These are phyloP conservation scores for Chelidonichthys spinosus DNA, from an alignment of 2,797 vertebrate genomes.

Conservation along the genomic window DNA sequence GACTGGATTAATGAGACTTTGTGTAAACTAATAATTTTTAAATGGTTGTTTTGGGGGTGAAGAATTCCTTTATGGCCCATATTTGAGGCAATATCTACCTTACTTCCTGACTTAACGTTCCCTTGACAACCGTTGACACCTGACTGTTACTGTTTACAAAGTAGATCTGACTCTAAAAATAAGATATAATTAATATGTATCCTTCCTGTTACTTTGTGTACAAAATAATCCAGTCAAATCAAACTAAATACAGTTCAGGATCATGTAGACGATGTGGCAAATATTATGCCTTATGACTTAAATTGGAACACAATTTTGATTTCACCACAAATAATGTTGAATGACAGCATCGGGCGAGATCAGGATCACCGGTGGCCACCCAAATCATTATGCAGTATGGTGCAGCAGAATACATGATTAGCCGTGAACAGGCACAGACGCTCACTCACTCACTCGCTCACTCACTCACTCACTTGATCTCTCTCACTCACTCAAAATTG, in stretches of 20 bases:
- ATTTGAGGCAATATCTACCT: neutral
- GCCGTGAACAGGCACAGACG: no score
- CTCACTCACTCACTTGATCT: no score
- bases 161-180: no score
- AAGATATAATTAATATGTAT: no score
- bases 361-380: no score
- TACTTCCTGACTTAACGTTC: neutral
- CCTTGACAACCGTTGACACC: neutral
- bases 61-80: neutral
- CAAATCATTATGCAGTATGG: no score
- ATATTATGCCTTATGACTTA: neutral
- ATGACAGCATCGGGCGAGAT: no score
- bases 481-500: no score
- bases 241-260: neutral
- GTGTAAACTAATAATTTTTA: neutral
- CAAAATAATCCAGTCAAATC: neutral
- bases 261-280: neutral
- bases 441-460: no score
- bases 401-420: no score
- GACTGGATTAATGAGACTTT: neutral
- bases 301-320: neutral
- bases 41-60: neutral
- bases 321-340: neutral
- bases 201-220: no score
- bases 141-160: neutral